Percentiles rank a stretch among this genome's conserved stretches.
Evolutionary conservation across 1,140 invertebrate genomes (phyloP).

Genomic region (Notospermus geniculatus): DNA sequence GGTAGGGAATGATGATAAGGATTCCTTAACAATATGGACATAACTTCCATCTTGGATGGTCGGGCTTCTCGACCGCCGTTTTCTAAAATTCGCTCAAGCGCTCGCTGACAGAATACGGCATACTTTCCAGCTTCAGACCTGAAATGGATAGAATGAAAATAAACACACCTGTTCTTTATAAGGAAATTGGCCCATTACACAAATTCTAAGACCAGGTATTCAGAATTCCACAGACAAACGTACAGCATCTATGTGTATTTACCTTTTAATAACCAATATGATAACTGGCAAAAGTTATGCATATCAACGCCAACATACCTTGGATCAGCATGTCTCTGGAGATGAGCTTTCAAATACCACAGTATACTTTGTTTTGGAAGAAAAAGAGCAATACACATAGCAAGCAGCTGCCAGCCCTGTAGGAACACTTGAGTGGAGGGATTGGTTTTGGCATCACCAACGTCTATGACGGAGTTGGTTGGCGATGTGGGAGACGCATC

Average conservation of each 20-base stretch:
- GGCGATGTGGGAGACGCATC: slow-evolving; percentile 61
- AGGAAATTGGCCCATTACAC: too few species aligned
- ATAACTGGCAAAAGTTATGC: too few species aligned
- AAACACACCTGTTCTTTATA: too few species aligned
- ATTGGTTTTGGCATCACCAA: slow-evolving; percentile 70
- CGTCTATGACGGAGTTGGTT: slow-evolving; percentile 48
- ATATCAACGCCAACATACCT: slow-evolving; percentile 66
- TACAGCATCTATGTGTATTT: too few species aligned
- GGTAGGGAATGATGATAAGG: slow-evolving; percentile 94
- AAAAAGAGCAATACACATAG: slow-evolving; percentile 88
- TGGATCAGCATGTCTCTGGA: slow-evolving; percentile 84
- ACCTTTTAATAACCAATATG: too few species aligned
- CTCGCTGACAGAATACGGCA: slow-evolving; percentile 90
- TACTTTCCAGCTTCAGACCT: slow-evolving; percentile 93
- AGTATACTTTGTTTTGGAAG: slow-evolving; percentile 83
- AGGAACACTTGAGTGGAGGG: slow-evolving; percentile 84
- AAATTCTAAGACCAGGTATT: too few species aligned
- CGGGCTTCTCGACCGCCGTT: slow-evolving; percentile 84
- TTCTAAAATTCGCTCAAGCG: slow-evolving; percentile 80
- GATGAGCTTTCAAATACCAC: slow-evolving; percentile 90
- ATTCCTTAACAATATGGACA: slow-evolving; percentile 94
- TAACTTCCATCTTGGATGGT: slow-evolving; percentile 92
- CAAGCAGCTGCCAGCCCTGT: slow-evolving; percentile 91
- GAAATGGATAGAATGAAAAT: too few species aligned
- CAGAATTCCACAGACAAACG: too few species aligned